A percentile compares a stretch with the other conserved stretches of the same genome.
These are phyloP conservation scores for Mobula birostris DNA, from an alignment of 2,113 vertebrate genomes.

Conservation along the genomic window DNA sequence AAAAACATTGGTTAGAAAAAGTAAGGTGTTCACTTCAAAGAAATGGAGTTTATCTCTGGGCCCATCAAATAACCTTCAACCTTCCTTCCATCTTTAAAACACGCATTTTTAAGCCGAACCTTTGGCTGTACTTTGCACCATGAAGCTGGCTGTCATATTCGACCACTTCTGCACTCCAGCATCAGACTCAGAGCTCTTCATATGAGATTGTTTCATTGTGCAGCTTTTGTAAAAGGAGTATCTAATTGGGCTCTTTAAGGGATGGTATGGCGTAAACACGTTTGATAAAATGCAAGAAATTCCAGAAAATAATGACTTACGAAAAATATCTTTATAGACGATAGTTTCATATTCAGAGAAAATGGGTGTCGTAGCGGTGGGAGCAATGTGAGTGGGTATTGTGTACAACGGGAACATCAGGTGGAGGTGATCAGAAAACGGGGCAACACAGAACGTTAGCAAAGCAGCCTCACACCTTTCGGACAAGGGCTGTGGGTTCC, in stretches of 20 bases:
- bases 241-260: not conserved
- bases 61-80: not conserved
- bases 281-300: not conserved
- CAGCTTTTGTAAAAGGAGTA: not conserved
- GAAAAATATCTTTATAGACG: not conserved
- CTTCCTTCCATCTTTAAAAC: not conserved
- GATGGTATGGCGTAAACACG: too few species aligned
- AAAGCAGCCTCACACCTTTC: not conserved
- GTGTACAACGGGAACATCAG: not conserved
- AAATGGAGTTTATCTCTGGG: not conserved
- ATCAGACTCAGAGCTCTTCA: not conserved
- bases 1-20: slow-evolving; percentile 17
- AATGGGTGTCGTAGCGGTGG: not conserved
- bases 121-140: too few species aligned
- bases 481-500: not conserved
- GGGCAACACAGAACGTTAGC: not conserved
- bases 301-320: not conserved
- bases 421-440: not conserved
- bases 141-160: not conserved
- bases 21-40: not conserved
- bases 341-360: not conserved
- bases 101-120: not conserved
- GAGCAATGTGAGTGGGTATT: not conserved
- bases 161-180: not conserved
- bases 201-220: too few species aligned